Evolutionary conservation across 2,113 vertebrate genomes (phyloP).

Genomic region (Dasyurus viverrinus): DNA sequence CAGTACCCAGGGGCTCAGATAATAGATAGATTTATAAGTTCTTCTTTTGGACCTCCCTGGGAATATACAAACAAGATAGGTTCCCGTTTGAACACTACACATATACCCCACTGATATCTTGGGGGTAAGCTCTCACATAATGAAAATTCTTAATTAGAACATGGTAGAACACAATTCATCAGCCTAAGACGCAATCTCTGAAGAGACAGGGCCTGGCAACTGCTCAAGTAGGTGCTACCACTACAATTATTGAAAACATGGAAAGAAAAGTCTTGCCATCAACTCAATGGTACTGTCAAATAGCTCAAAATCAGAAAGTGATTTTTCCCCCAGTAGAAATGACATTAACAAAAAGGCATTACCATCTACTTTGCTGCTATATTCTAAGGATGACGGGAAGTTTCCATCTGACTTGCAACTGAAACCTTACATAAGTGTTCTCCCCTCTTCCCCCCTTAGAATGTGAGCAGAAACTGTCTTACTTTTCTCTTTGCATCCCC

Average conservation of each 20-base stretch:
- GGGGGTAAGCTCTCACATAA: background rate
- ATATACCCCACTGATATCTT: background rate
- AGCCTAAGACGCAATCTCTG: background rate
- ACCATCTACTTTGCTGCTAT: slow-evolving; percentile 1
- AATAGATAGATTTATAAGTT: background rate
- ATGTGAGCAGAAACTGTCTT: background rate
- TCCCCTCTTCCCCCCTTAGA: background rate
- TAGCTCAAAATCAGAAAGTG: background rate
- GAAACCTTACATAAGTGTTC: background rate
- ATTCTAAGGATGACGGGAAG: background rate
- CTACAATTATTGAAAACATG: background rate
- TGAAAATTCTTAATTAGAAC: background rate
- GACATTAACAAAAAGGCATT: background rate
- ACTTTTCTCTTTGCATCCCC: background rate
- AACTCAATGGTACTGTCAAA: background rate
- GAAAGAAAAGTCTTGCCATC: background rate
- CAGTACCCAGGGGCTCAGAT: background rate
- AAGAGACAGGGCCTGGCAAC: background rate
- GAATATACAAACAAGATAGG: background rate
- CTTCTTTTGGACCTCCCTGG: background rate
- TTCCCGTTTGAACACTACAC: background rate
- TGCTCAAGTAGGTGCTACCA: background rate
- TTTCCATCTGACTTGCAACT: background rate
- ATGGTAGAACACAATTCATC: background rate
- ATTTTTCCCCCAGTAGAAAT: background rate